phyloP scores from a whole-genome alignment of 92 coral and sea anemone species.

The Palythoa heliodiscus region DNA sequence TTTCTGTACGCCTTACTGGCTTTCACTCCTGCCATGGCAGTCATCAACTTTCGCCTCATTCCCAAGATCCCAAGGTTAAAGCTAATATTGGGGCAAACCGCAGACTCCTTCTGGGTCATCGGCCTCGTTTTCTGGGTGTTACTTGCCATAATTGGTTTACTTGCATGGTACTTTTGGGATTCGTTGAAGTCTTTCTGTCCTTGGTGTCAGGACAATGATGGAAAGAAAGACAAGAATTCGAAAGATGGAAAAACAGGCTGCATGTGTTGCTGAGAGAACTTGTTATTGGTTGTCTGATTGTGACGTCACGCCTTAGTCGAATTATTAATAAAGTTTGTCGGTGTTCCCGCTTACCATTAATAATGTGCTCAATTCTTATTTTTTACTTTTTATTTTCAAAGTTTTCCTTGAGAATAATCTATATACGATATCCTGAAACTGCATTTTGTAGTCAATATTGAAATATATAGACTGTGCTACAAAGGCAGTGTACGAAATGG shows the following conservation, averaged over 20 bases:
- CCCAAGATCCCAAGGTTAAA: constrained; percentile 61
- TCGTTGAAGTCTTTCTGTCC: constrained; percentile 81
- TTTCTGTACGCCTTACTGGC: constrained; percentile 59
- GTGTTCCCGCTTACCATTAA: no score
- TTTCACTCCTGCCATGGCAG: constrained; percentile 85
- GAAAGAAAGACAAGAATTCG: constrained; percentile 45
- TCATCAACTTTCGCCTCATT: constrained; percentile 67
- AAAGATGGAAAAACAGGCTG: constrained; percentile 70
- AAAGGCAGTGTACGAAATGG: no score
- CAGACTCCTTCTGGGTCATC: constrained; percentile 76
- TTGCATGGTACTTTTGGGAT: constrained; percentile 62
- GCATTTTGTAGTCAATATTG: no score
- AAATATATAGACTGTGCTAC: no score
- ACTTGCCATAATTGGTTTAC: constrained; percentile 35
- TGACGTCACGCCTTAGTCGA: background rate
- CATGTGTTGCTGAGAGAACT: constrained; percentile 57
- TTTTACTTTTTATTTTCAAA: no score
- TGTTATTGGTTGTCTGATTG: background rate
- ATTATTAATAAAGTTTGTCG: background rate
- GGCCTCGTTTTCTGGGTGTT: constrained; percentile 86
- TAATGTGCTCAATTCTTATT: no score
- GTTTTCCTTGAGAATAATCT: no score
- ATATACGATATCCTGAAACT: no score
- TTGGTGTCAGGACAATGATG: constrained; percentile 73
- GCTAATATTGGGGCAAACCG: constrained; percentile 53